Evolutionary conservation across 2,797 vertebrate species (phyloP).

Genomic region (Acomys russatus): DNA sequence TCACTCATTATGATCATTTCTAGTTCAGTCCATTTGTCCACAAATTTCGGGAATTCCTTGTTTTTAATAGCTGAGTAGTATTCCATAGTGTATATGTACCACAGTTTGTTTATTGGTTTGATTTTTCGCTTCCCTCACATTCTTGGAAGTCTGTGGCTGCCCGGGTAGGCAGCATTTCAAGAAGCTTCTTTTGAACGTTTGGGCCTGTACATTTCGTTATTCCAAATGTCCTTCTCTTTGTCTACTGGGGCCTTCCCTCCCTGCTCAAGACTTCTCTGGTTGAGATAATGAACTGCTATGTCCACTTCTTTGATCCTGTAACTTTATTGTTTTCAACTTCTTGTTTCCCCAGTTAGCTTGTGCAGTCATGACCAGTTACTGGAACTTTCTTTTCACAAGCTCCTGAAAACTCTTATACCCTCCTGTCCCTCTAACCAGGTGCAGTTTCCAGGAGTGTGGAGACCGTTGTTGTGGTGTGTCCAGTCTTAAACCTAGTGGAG

Average conservation of each 20-base stretch:
- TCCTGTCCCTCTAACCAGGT: background rate
- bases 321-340: background rate
- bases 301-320: constrained; percentile 1
- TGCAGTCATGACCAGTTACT: background rate
- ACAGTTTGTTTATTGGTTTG: too few species aligned
- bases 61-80: too few species aligned
- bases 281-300: background rate
- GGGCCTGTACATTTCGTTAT: background rate
- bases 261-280: background rate
- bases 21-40: too few species aligned
- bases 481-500: background rate
- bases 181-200: background rate
- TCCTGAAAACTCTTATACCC: background rate
- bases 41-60: too few species aligned
- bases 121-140: background rate
- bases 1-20: too few species aligned
- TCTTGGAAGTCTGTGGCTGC: background rate
- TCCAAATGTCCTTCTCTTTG: background rate
- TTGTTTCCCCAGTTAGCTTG: background rate
- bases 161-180: background rate
- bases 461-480: background rate
- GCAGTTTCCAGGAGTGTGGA: background rate
- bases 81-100: too few species aligned
- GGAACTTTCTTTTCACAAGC: constrained; percentile 21
- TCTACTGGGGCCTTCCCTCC: too few species aligned